Percentiles rank a stretch among this genome's conserved stretches.
Conservation (phyloP, 2,113 vertebrate genomes). For the Callipepla californica region DNA sequence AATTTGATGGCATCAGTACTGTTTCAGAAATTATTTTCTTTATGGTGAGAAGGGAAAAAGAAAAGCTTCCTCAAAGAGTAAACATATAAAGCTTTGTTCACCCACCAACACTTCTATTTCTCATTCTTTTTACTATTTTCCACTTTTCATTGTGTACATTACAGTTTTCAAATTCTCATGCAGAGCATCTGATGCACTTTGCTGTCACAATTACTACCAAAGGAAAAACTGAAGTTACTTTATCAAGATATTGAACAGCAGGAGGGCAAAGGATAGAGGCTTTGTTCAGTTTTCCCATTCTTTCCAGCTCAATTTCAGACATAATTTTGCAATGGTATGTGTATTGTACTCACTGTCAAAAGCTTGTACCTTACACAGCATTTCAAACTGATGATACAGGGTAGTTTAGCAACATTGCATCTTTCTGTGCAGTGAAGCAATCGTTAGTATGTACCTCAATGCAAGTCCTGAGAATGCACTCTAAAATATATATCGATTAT, state of each 20-base stretch:
- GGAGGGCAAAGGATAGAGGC: not conserved
- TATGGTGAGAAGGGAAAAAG: not conserved
- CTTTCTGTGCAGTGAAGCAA: not conserved
- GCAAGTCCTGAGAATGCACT: not conserved
- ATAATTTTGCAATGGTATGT: not conserved
- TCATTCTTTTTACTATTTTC: not conserved
- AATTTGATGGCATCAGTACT: not conserved
- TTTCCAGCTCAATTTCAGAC: not conserved
- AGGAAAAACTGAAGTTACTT: conserved; percentile 2
- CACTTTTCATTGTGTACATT: not conserved
- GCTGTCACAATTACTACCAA: not conserved
- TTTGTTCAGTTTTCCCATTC: not conserved
- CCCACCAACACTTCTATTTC: not conserved
- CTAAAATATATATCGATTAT: not conserved
- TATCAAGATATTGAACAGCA: not conserved
- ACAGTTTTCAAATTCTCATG: not conserved
- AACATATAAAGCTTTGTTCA: not conserved
- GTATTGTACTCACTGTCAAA: not conserved
- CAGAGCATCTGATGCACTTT: not conserved
- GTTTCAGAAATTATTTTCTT: not conserved
- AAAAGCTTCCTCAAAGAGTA: not conserved
- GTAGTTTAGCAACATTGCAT: not conserved
- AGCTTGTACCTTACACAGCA: not conserved
- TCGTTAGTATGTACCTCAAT: not conserved
- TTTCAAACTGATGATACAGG: not conserved